These are phyloP conservation scores for Centropristis striata DNA, from an alignment of 2,113 vertebrate genomes.

Conservation along the genomic window DNA sequence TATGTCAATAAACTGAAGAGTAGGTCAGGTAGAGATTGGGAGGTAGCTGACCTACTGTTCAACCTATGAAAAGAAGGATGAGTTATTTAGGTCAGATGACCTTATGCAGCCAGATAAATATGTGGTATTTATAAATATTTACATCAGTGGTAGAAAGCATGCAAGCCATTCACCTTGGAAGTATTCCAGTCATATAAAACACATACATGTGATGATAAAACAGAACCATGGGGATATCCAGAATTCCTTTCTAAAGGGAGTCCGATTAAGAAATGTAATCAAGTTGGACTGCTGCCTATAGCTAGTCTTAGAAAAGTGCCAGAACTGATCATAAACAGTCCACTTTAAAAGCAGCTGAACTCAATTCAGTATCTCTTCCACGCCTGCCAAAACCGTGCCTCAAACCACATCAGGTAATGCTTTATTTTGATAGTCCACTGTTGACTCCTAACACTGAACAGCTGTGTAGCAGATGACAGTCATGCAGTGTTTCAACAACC, in stretches of 20 bases:
- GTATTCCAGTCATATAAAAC: constrained; percentile 29
- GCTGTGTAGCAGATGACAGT: background rate
- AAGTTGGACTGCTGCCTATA: background rate
- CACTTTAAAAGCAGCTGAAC: background rate
- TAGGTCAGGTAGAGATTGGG: background rate
- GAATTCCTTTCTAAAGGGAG: constrained; percentile 6
- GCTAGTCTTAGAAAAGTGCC: constrained; percentile 1
- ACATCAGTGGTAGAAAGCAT: background rate
- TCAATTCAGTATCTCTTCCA: background rate
- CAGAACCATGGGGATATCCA: constrained; percentile 7
- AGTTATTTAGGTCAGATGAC: background rate
- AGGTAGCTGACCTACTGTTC: background rate
- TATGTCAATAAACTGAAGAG: background rate
- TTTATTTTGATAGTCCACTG: constrained; percentile 19
- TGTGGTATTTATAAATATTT: constrained; percentile 10
- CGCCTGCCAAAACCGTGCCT: background rate
- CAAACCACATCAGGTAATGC: constrained; percentile 13
- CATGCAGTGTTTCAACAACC: background rate
- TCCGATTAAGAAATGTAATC: background rate
- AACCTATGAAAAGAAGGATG: background rate
- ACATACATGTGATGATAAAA: background rate
- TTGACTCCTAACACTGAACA: background rate
- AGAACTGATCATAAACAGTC: constrained; percentile 35
- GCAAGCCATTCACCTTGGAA: background rate
- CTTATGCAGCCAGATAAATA: background rate